phyloP scores from a whole-genome alignment of 2,113 vertebrate species.

The Ptyas mucosa region DNA sequence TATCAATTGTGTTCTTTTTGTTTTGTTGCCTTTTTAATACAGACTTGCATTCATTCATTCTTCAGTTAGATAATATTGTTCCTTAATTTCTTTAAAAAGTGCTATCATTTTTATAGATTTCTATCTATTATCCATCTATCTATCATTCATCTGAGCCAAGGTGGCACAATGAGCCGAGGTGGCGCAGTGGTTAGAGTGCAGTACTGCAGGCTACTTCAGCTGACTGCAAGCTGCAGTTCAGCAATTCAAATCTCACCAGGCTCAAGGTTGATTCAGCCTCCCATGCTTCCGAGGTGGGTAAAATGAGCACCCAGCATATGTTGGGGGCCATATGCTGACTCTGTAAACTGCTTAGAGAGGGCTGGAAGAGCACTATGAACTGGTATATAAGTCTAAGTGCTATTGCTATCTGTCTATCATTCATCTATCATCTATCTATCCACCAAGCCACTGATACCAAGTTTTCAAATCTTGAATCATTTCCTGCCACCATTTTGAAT shows the following conservation, averaged over 20 bases:
- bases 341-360: too few species aligned
- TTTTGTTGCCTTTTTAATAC: not conserved
- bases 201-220: too few species aligned
- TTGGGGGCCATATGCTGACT: too few species aligned
- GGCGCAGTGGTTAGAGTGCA: too few species aligned
- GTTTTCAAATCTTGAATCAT: not conserved
- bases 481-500: not conserved
- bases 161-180: too few species aligned
- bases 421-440: not conserved
- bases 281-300: too few species aligned
- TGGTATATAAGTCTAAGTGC: too few species aligned
- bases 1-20: not conserved
- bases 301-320: too few species aligned
- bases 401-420: not conserved
- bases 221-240: too few species aligned
- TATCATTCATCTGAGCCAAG: not conserved
- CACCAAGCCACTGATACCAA: not conserved
- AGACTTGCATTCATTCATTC: not conserved
- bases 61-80: not conserved
- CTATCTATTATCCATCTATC: not conserved
- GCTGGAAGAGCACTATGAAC: too few species aligned
- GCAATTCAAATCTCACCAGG: too few species aligned
- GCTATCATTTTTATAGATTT: not conserved
- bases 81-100: not conserved
- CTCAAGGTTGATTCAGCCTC: too few species aligned